Evolutionary conservation across 2,888 invertebrate species (phyloP), one percentile per base, ranked within the genome.

Genomic region (Drosophila kambysellisi): DNA sequence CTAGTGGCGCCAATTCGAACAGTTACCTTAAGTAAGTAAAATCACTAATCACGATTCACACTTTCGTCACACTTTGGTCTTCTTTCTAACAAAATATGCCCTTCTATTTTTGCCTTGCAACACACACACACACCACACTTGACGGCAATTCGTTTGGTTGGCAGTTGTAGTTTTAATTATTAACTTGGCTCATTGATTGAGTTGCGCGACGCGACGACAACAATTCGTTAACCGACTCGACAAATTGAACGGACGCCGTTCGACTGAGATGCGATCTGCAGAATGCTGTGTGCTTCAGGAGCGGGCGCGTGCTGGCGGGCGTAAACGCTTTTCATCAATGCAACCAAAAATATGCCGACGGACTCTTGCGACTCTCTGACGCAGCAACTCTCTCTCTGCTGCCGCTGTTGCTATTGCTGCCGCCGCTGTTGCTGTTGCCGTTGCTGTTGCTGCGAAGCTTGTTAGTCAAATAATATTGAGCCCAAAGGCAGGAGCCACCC

Each of bases 241-340:
- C 90, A 89, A 91, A 89, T 90, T 84, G 91, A 90, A 88, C 85
- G 91, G 90, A 85, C 84, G 88, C 88, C 88, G 89, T 82, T 81
- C 76, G 90, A 89, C 91, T 90, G 85, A 84, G 77, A 54, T 81
- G 59, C 59, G 58, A 57, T 86, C 79, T 84, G 83, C 81, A 59
- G 53, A 72, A 59, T 70, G 60, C 73, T 80, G 84, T 76, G 76
- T 91, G 85, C 20, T 25, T 25, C 20, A 25, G 57, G 70, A 79
- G 79, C 81, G 82, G 78, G 70, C 86, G 81, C 88, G 89, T 87
- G 85, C 66, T 79, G 74, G 80, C 78, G 83, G 82, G 70, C 86
- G 76, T 78, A 88, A 85, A 89, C 76, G 83, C 78, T 83, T 83
- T 83, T 85, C 80, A 85, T 84, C 83, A 85, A 85, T 85, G 85